Base-by-base conservation (phyloP, 2,888 invertebrate species). In the Athalia cordata region DNA sequence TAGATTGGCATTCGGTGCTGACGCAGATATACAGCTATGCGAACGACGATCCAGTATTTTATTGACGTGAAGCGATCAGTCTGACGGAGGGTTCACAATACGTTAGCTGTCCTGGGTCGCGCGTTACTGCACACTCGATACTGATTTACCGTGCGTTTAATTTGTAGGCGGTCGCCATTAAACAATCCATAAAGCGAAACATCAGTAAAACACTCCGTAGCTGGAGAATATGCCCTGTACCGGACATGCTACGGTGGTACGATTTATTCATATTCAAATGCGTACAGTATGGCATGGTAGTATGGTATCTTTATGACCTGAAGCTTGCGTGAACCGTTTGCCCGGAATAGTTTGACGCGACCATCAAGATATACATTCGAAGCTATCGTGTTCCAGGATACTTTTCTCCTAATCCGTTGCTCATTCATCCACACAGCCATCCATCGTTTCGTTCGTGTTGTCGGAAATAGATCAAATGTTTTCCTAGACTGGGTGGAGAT, bases 91-190 rank as follows among this genome's bases (percentile, higher is more conserved):
- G 62, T 61, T 62, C 62, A 75, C 74, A 62, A 62, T 75, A 75
- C 74, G 74, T 62, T 49, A 75, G 74, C 74, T 75, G 74, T 75
- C 74, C 74, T 50, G 62, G 43, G 74, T 75, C 74, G 62, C 62
- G 74, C 74, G 74, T 62, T 61, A 75, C 74, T 75, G 74, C 74
- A 75, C 74, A 84, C 85, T 89, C 89, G 87, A 89, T 89, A 87
- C 86, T 89, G 89, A 89, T 89, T 89, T 89, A 89, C 88, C 85
- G 87, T 88, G 88, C 86, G 85, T 88, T 88, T 89, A 89, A 89
- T 89, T 89, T 89, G 89, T 89, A 89, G 89, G 89, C 89, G 89
- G 89, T 84, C 87, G 86, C 87, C 87, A 88, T 89, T 89, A 89
- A 89, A 89, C 88, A 89, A 89, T 89, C 89, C 89, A 89, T 89